phyloP scores from a whole-genome alignment of 2,113 vertebrate species.

The Cyphomyrus plagiostoma region DNA sequence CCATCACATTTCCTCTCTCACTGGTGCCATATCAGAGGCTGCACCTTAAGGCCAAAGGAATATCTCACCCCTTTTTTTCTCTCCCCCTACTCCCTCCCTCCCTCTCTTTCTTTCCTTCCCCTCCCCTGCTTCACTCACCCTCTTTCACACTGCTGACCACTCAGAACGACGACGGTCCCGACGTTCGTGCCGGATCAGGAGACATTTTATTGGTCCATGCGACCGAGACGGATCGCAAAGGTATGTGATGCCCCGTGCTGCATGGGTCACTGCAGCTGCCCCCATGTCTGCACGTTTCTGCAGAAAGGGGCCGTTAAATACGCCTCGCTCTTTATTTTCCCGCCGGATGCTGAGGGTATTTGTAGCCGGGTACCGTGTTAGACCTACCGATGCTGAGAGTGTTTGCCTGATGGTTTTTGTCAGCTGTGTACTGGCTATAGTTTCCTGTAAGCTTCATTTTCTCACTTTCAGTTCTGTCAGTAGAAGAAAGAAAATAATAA shows the following conservation, averaged over 20 bases:
- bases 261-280: neutral
- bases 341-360: neutral
- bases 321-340: neutral
- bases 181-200: slow-evolving; percentile 90
- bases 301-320: neutral
- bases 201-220: slow-evolving; percentile 94
- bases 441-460: neutral
- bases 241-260: slow-evolving; percentile 48
- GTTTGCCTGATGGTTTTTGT: neutral
- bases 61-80: neutral
- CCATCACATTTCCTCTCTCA: slow-evolving; percentile 18
- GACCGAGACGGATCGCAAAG: slow-evolving; percentile 95
- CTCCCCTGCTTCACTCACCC: neutral
- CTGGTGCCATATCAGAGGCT: slow-evolving; percentile 45
- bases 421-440: neutral
- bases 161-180: slow-evolving; percentile 91
- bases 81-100: neutral
- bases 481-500: neutral
- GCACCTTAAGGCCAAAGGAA: neutral
- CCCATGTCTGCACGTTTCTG: neutral
- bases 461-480: neutral
- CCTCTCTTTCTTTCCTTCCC: slow-evolving; percentile 28
- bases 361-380: neutral
- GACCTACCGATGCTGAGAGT: neutral
- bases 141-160: neutral